Percentiles rank a stretch among this genome's conserved stretches.
Conservation (phyloP, 2,113 vertebrate genomes). For the Pollimyrus isidori region DNA sequence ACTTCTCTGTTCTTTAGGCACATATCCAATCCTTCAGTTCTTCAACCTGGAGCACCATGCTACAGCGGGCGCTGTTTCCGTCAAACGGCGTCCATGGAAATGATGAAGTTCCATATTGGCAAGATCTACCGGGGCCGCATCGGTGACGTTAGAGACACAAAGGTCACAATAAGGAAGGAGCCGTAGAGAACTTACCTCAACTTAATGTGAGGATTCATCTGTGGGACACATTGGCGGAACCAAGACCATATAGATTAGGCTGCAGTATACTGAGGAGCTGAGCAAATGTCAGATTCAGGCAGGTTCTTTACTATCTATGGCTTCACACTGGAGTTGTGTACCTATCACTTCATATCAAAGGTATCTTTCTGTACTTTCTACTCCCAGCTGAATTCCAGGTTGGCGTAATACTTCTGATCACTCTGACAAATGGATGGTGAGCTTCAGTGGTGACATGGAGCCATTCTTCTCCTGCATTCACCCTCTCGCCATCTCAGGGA, state of each 20-base stretch:
- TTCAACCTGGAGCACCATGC: neutral
- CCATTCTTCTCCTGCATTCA: neutral
- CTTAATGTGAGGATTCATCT: neutral
- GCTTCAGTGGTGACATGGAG: neutral
- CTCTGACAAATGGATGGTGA: neutral
- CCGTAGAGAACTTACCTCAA: neutral
- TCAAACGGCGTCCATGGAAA: neutral
- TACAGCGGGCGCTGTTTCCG: neutral
- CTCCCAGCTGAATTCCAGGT: neutral
- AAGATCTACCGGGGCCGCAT: neutral
- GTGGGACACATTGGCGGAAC: neutral
- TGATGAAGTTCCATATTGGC: neutral
- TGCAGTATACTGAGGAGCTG: neutral
- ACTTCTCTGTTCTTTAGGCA: neutral
- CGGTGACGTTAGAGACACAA: neutral
- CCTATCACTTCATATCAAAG: neutral
- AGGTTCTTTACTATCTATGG: neutral
- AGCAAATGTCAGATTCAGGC: neutral
- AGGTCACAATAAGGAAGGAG: neutral
- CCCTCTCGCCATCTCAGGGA: neutral
- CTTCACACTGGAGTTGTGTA: neutral
- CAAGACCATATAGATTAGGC: neutral
- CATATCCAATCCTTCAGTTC: neutral
- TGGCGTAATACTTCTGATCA: neutral
- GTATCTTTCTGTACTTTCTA: neutral